Evolutionary conservation across 2,797 vertebrate genomes (phyloP).

Genomic region (Xerus rutilus): DNA sequence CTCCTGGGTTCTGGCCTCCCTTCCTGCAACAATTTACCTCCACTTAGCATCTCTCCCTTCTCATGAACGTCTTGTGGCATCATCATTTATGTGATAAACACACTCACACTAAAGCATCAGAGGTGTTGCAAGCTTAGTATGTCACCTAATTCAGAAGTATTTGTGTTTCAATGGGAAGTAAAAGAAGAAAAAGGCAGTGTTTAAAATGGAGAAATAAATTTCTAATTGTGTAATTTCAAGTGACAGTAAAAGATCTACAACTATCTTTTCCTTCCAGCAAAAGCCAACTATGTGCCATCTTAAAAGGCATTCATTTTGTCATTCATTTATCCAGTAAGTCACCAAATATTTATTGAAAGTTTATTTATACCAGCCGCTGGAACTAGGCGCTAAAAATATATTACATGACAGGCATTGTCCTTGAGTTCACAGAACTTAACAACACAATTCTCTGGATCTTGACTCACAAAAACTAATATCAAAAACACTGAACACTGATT

Average conservation of each 20-base stretch:
- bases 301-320: neutral
- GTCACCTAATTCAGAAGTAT: neutral
- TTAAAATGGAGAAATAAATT: constrained; percentile 47
- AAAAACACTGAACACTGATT: constrained; percentile 5
- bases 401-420: neutral
- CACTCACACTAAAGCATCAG: neutral
- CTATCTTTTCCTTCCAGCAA: neutral
- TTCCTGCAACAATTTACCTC: neutral
- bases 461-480: neutral
- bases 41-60: neutral
- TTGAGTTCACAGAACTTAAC: neutral
- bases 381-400: neutral
- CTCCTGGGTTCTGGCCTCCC: constrained; percentile 5
- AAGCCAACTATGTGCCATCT: neutral
- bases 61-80: neutral
- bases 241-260: neutral
- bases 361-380: neutral
- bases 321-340: neutral
- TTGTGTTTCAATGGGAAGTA: constrained; percentile 21
- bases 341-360: neutral
- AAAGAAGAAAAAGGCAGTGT: neutral
- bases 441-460: neutral
- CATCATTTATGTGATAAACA: neutral
- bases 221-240: neutral
- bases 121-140: neutral